phyloP scores from a whole-genome alignment of 2,888 invertebrate genomes.

The Dromius quadrimaculatus region DNA sequence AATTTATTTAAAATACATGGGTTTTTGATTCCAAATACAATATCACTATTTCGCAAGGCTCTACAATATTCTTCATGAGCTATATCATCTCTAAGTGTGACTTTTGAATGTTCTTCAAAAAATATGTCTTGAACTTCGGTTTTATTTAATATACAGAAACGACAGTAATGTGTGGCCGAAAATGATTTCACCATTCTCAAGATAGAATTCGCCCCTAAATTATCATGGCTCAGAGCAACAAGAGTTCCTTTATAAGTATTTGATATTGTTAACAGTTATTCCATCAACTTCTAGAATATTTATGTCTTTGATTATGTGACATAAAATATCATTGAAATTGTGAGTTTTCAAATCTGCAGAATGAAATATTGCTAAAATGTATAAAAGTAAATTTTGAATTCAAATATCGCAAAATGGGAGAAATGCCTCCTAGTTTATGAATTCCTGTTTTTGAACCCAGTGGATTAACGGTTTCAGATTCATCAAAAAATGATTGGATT shows the following conservation, averaged over 20 bases:
- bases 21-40: conserved; percentile 50
- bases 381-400: conserved; percentile 13
- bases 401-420: neutral
- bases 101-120: neutral
- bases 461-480: conserved; percentile 10
- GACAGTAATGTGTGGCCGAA: conserved; percentile 53
- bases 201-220: conserved; percentile 50
- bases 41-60: conserved; percentile 1
- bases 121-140: neutral
- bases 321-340: conserved; percentile 41
- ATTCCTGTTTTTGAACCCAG: conserved; percentile 7
- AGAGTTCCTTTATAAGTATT: conserved; percentile 51
- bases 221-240: conserved; percentile 44
- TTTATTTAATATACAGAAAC: conserved; percentile 53
- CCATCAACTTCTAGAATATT: conserved; percentile 52
- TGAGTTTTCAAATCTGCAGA: conserved; percentile 43
- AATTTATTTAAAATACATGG: conserved; percentile 36
- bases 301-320: conserved; percentile 49
- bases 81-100: neutral
- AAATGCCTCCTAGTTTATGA: conserved; percentile 11
- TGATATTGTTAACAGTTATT: conserved; percentile 34
- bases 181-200: conserved; percentile 54
- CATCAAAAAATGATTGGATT: conserved; percentile 16
- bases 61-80: neutral
- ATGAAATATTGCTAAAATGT: conserved; percentile 16